A percentile compares a stretch with the other conserved stretches of the same genome.
Conservation (phyloP, 1,140 invertebrate species). For the Ditylenchus dipsaci region DNA sequence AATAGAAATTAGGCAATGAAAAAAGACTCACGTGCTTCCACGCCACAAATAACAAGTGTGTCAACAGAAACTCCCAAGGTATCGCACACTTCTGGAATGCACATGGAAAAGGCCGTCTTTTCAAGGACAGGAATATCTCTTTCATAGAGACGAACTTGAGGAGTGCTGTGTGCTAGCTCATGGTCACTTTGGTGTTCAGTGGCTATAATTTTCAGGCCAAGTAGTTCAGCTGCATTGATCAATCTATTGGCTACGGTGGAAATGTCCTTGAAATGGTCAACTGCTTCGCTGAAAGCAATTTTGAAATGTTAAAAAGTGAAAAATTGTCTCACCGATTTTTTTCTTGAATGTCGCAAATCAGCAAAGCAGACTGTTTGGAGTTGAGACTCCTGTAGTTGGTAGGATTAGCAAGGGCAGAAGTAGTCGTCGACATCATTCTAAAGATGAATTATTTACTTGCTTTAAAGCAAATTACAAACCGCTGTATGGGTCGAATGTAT, state of each 20-base stretch:
- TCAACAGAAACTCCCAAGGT: not conserved
- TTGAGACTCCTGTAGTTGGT: not conserved
- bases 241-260: not conserved
- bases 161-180: not conserved
- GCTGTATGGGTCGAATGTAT: too few relatives aligned
- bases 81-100: not conserved
- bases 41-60: not conserved
- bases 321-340: not conserved
- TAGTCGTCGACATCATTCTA: too few relatives aligned
- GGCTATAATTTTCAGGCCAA: not conserved
- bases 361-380: not conserved
- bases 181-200: not conserved
- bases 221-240: not conserved
- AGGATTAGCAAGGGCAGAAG: too few relatives aligned
- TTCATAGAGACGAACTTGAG: not conserved
- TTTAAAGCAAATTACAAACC: too few relatives aligned
- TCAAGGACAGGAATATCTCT: not conserved
- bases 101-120: not conserved
- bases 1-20: not conserved
- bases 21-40: not conserved
- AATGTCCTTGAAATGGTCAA: not conserved
- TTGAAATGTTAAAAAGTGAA: not conserved
- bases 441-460: too few relatives aligned
- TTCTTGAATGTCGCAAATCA: not conserved
- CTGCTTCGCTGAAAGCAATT: not conserved